phyloP scores from a whole-genome alignment of 2,113 vertebrate species.

The Mesembrinibis cayennensis region DNA sequence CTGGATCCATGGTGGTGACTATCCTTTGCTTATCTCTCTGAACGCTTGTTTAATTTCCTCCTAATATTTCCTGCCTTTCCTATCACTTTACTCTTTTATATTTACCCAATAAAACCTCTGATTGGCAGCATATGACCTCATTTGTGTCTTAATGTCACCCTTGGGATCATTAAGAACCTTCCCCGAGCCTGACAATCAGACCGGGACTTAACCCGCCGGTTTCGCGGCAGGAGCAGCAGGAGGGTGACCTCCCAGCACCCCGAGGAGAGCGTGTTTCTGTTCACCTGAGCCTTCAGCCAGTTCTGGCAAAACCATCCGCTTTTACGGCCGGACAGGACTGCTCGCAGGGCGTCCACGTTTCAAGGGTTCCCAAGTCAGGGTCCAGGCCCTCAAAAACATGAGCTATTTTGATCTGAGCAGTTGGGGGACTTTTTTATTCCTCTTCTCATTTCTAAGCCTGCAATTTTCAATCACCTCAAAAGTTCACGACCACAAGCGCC shows the following conservation, averaged over 20 bases:
- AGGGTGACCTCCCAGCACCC: neutral
- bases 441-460: neutral
- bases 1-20: no score
- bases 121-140: no score
- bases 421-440: neutral
- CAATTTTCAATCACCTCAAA: neutral
- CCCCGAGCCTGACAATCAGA: no score
- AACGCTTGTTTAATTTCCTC: no score
- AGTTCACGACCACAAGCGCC: neutral
- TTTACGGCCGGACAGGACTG: neutral
- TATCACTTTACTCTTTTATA: no score
- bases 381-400: neutral
- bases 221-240: no score
- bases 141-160: no score
- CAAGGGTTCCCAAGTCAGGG: neutral
- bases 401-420: neutral
- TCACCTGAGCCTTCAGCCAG: neutral
- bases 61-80: no score
- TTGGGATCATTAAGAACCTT: no score
- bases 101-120: no score
- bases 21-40: no score
- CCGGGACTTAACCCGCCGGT: no score
- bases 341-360: neutral
- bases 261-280: accelerated
- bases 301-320: neutral